Conservation (phyloP, 2,888 invertebrate species). For the Shargacucullia verbasci region DNA sequence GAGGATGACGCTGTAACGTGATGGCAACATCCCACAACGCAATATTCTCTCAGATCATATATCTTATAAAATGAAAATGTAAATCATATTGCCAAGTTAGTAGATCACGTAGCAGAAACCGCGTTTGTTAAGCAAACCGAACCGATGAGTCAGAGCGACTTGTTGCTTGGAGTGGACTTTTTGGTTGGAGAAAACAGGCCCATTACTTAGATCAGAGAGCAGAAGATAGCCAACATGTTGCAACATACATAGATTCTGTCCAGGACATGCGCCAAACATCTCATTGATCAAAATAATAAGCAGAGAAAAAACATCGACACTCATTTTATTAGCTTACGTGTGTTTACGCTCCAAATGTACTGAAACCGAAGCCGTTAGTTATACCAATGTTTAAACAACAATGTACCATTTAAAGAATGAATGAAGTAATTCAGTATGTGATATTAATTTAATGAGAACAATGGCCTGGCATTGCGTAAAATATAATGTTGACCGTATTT, state of each 20-base stretch:
- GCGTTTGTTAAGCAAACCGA: conserved; percentile 56
- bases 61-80: conserved; percentile 49
- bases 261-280: conserved; percentile 45
- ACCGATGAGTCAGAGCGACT: conserved; percentile 65
- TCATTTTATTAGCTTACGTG: conserved; percentile 19
- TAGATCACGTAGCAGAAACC: conserved; percentile 59
- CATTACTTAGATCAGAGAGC: conserved; percentile 52
- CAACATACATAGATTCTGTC: conserved; percentile 49
- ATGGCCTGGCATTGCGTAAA: conserved; percentile 15
- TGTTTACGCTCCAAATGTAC: conserved; percentile 28
- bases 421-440: conserved; percentile 26
- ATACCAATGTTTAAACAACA: conserved; percentile 33
- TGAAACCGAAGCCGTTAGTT: conserved; percentile 26
- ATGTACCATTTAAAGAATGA: conserved; percentile 27
- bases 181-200: conserved; percentile 62
- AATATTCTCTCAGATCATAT: conserved; percentile 45
- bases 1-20: conserved; percentile 29
- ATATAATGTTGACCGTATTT: too few species aligned
- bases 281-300: conserved; percentile 35
- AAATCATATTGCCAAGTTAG: conserved; percentile 55
- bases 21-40: conserved; percentile 44
- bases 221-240: conserved; percentile 44
- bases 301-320: conserved; percentile 9
- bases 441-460: conserved; percentile 28
- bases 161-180: conserved; percentile 68